phyloP scores from a whole-genome alignment of 2,888 invertebrate species.

The Andrena minutula region DNA sequence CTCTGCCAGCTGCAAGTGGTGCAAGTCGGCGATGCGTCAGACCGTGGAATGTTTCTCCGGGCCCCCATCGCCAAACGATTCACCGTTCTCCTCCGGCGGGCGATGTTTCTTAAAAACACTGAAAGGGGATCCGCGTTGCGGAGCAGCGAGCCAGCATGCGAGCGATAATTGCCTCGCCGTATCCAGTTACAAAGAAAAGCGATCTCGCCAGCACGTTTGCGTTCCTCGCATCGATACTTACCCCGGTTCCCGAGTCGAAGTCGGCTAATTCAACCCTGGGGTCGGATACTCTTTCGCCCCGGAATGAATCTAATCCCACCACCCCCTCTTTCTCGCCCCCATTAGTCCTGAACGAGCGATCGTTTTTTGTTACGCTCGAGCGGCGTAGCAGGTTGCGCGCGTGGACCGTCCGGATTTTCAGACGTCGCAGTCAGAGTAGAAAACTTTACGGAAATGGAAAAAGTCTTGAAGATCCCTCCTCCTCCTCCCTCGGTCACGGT shows the following conservation, averaged over 20 bases:
- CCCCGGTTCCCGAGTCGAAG: conserved; percentile 1
- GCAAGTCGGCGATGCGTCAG: not conserved
- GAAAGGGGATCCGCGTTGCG: not conserved
- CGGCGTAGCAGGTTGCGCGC: conserved; percentile 31
- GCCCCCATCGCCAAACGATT: not conserved
- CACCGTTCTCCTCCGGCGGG: not conserved
- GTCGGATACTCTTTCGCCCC: conserved; percentile 25
- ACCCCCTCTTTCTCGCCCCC: not conserved
- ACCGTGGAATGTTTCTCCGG: not conserved
- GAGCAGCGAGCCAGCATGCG: not conserved
- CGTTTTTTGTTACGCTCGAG: conserved; percentile 51
- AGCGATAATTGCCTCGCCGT: conserved; percentile 25
- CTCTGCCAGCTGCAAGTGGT: not conserved
- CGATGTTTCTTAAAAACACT: not conserved
- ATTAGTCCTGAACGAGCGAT: conserved; percentile 20
- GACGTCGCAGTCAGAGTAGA: conserved; percentile 58
- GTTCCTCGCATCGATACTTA: conserved; percentile 32
- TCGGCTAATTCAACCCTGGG: conserved; percentile 46
- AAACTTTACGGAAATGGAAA: conserved; percentile 69
- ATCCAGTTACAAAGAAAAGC: conserved; percentile 27
- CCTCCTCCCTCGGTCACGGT: conserved; percentile 9
- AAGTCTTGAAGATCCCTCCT: conserved; percentile 55
- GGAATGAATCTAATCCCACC: conserved; percentile 56
- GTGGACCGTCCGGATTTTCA: conserved; percentile 58
- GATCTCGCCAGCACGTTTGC: conserved; percentile 27